Base-by-base conservation (phyloP, 2,888 invertebrate species). In the Dasysyrphus tricinctus region DNA sequence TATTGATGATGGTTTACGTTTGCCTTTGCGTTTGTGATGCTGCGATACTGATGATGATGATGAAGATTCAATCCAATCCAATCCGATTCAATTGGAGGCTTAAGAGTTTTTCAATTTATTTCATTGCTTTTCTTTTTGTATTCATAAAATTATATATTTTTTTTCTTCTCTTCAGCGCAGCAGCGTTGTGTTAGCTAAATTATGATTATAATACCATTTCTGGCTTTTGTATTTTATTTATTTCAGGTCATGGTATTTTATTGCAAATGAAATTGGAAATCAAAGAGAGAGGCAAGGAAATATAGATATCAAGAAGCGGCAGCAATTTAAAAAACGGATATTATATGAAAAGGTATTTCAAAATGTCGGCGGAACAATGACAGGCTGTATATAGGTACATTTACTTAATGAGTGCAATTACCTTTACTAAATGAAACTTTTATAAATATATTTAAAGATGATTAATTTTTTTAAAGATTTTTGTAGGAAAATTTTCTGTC, bases 91-190 rank as follows among this genome's bases (percentile, higher is more conserved):
- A 86, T 81, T 86, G 86, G 82, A 82, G 86, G 72, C 82, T 86
- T 86, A 86, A 86, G 54, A 86, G 86, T 86, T 86, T 86, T 86
- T 86, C 86, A 86, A 86, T 86, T 86, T 86, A 86, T 86, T 86
- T 86, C 78, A 78, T 79, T 65, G 78, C 77, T 78, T 85, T 81
- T 80, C 70, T 59, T 56, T 49, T 32, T 49, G 14, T 59, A 49
- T 51, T 54, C 24, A 63, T 73, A 16, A 11, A n/a, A 19, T 47
- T 24, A 4, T 37, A 47, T 51, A n/a, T 51, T 19, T 11, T 14
- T 69, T 63, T 59, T 42, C 47, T 11, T 24, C 3, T 54, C 11
- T 29, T 16, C 42, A 24, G 29, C 9, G 14, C 3, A 24, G 24
- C 42, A 24, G 29, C n/a, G 9, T 54, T 67, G 65, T 34, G 24